A percentile compares a stretch with the other conserved stretches of the same genome.
Conservation (phyloP, 2,113 vertebrate species). For the Crotalus viridis region DNA sequence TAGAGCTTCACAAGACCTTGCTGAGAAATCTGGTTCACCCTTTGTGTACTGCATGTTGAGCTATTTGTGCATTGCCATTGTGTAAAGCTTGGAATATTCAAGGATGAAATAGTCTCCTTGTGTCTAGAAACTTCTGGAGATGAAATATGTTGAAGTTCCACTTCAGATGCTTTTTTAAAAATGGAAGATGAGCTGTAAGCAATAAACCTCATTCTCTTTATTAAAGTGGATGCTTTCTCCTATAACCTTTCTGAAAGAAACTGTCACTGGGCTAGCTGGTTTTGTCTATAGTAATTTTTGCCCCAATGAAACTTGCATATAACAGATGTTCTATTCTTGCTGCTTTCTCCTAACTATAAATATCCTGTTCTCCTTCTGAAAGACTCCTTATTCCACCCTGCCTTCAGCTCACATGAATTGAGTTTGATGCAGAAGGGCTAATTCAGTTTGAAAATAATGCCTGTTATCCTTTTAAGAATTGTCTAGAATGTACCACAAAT, state of each 20-base stretch:
- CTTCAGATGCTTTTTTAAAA: neutral
- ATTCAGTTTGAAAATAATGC: neutral
- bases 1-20: neutral
- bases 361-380: neutral
- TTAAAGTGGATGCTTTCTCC: neutral
- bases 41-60: neutral
- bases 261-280: neutral
- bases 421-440: neutral
- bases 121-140: neutral
- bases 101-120: neutral
- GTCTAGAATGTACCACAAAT: neutral
- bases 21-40: neutral
- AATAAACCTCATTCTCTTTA: neutral
- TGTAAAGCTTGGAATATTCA: neutral
- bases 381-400: neutral
- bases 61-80: neutral
- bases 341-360: neutral
- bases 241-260: neutral
- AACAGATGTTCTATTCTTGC: neutral
- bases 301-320: neutral
- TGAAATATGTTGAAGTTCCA: neutral
- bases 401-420: neutral
- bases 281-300: neutral
- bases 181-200: neutral
- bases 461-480: neutral